Percentiles rank a stretch among this genome's conserved stretches.
Conservation (phyloP, 2,797 vertebrate genomes). For the Hoplostethus mediterraneus region DNA sequence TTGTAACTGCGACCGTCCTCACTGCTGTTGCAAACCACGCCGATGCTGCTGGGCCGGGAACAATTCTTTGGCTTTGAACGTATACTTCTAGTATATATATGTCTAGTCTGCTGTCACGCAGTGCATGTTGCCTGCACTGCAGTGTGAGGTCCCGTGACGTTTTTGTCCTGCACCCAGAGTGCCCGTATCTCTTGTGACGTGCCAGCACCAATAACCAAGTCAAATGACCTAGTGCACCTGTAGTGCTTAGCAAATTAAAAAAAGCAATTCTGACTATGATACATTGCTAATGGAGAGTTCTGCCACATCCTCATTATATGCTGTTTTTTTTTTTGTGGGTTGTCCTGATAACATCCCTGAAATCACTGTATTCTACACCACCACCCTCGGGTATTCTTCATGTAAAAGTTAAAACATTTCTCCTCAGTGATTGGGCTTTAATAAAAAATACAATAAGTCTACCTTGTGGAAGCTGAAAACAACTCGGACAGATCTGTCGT, state of each 20-base stretch:
- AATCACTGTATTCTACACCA: background rate
- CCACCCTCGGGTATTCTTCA: background rate
- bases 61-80: slow-evolving; percentile 50
- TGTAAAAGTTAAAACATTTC: too few species aligned
- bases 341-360: too few species aligned
- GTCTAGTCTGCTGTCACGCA: background rate
- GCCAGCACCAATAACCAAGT: slow-evolving; percentile 36
- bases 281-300: background rate
- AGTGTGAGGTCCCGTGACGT: slow-evolving; percentile 10
- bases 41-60: slow-evolving; percentile 11
- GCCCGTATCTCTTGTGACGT: slow-evolving; percentile 1
- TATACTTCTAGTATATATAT: slow-evolving; percentile 20
- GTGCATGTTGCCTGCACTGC: background rate
- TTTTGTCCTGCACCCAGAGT: slow-evolving; percentile 17
- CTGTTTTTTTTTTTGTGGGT: background rate
- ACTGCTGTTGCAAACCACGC: background rate
- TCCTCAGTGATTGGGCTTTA: too few species aligned
- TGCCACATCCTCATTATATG: background rate
- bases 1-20: background rate
- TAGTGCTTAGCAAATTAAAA: slow-evolving; percentile 32
- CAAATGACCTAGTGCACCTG: background rate
- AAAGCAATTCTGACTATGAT: background rate
- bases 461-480: background rate
- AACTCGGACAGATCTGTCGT: background rate
- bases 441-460: too few species aligned